A percentile compares a stretch with the other conserved stretches of the same genome.
phyloP scores from a whole-genome alignment of 2,113 vertebrate genomes.

The Hippolais icterina region DNA sequence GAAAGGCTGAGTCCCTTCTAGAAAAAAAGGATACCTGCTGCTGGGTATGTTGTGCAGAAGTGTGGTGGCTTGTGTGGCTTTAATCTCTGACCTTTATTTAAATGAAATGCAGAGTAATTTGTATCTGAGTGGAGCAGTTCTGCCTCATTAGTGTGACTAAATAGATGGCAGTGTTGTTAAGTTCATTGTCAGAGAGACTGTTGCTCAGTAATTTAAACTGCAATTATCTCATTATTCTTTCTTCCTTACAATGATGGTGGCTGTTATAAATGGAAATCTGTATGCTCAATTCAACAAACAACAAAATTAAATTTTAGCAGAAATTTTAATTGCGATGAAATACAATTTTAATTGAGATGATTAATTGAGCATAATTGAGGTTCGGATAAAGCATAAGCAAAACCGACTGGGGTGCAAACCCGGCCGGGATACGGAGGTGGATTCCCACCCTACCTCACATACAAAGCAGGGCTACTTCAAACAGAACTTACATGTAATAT shows the following conservation, averaged over 20 bases:
- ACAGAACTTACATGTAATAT: too few relatives aligned
- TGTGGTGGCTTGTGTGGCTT: background rate
- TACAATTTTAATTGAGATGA: too few relatives aligned
- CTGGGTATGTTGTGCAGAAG: background rate
- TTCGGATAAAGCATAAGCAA: too few relatives aligned
- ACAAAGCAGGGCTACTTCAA: too few relatives aligned
- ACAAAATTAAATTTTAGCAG: too few relatives aligned
- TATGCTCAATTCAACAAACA: too few relatives aligned
- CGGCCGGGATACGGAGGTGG: too few relatives aligned
- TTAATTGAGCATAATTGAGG: too few relatives aligned
- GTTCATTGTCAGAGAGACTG: conserved; percentile 40
- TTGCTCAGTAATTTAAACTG: conserved; percentile 37
- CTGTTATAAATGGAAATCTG: too few relatives aligned
- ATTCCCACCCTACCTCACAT: too few relatives aligned
- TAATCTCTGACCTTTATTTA: conserved; percentile 36
- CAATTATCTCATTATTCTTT: conserved; percentile 15
- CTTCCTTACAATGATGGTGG: background rate
- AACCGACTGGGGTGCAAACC: too few relatives aligned
- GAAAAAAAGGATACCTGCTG: background rate
- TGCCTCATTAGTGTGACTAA: conserved; percentile 46
- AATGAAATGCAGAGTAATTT: conserved; percentile 38
- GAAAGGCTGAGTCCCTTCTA: background rate
- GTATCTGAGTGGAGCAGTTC: background rate
- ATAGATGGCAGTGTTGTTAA: conserved; percentile 1
- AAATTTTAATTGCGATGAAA: too few relatives aligned